Percentiles rank a stretch among this genome's conserved stretches.
These are phyloP conservation scores for Sebastes taczanowskii DNA, from an alignment of 2,797 vertebrate genomes.

Conservation along the genomic window DNA sequence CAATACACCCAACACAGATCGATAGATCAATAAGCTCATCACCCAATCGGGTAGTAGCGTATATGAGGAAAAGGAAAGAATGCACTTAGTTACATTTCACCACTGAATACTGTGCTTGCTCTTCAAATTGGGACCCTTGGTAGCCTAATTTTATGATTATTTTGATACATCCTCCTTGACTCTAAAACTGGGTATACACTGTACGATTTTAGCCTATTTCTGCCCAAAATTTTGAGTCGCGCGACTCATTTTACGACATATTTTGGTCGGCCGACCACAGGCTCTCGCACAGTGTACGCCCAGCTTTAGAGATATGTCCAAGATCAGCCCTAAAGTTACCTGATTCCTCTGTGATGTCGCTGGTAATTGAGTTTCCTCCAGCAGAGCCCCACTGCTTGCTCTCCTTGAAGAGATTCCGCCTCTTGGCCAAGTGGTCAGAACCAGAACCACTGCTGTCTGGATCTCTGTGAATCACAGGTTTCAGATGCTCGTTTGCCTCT, in stretches of 20 bases:
- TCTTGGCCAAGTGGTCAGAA: conserved; percentile 86
- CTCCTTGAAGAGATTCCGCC: conserved; percentile 88
- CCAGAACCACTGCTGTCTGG: conserved; percentile 75
- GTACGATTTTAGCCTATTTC: too few species aligned
- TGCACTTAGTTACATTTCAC: not conserved
- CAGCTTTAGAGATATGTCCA: not conserved
- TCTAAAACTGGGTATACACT: too few species aligned
- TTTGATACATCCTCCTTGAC: not conserved
- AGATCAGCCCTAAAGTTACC: conserved; percentile 58
- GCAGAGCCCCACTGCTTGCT: conserved; percentile 87
- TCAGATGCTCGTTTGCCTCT: conserved; percentile 78
- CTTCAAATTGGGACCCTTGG: too few species aligned
- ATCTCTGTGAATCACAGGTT: conserved; percentile 74
- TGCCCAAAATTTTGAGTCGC: too few species aligned
- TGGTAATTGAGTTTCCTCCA: conserved; percentile 86
- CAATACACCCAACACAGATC: not conserved
- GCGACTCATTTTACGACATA: too few species aligned
- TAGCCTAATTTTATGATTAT: not conserved
- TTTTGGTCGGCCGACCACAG: too few species aligned
- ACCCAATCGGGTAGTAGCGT: not conserved
- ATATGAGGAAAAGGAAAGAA: not conserved
- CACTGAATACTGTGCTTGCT: not conserved
- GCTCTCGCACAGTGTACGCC: not conserved
- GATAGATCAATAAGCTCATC: not conserved
- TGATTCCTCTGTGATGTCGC: conserved; percentile 89